Base-by-base conservation (phyloP, 2,888 invertebrate species). In the Bhutanitis thaidina region DNA sequence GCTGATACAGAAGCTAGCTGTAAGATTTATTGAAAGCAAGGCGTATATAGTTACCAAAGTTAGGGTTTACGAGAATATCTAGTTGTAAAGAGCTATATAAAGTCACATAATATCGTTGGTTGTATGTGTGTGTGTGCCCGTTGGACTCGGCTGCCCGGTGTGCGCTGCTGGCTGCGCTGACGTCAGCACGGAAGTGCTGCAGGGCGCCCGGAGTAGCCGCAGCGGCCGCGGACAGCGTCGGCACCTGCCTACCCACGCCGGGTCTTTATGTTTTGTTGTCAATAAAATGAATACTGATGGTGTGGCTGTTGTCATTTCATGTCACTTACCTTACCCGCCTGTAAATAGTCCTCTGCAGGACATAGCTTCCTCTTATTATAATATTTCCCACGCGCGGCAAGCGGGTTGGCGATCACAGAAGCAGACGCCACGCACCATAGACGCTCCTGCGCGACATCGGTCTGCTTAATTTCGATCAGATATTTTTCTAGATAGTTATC, bases 241-340 rank as follows among this genome's bases (percentile, higher is more conserved):
- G 57, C 39, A 50, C 32, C 35, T 32, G 36, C 25, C 61, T 57
- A 49, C 54, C 56, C 61, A 59, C 65, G 61, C 67, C 57, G 66
- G 70, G 63, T 67, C 71, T 72, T 68, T 72, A 66, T 67, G 80
- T 83, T 82, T 67, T 81, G 83, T 84, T 85, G 76, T 77, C 67
- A 82, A 82, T 83, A 79, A 83, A 85, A 72, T 62, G 64, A 67
- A 74, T 62, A 69, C 73, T 77, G 64, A 78, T 62, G 68, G 67
- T 69, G 53, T 60, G 29, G 40, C 1, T 29, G 9, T 43, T 49
- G 59, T 56, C 56, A 57, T 45, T 54, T 62, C 1, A 30, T 30
- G 8, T n/a, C n/a, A n/a, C n/a, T n/a, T n/a, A n/a, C n/a, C n/a
- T n/a, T n/a, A n/a, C n/a, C n/a, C n/a, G n/a, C n/a, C n/a, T n/a